These are phyloP conservation scores for Rhinophrynus dorsalis DNA, from an alignment of 2,797 vertebrate genomes.

Conservation along the genomic window DNA sequence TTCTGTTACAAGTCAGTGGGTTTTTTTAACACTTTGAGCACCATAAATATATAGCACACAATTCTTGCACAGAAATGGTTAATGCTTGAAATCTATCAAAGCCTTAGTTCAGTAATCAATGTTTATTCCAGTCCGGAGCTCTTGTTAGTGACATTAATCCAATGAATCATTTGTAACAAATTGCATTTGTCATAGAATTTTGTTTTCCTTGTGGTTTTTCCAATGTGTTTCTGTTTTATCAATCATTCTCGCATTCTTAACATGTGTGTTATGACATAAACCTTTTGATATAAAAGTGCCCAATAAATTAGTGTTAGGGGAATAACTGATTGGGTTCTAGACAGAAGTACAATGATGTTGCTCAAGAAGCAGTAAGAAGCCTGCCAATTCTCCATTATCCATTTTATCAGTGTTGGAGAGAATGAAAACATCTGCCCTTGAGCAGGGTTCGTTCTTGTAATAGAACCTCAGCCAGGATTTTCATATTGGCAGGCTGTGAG, in stretches of 20 bases:
- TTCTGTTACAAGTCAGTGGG: no score
- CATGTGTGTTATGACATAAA: constrained; percentile 25
- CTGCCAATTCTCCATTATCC: constrained; percentile 16
- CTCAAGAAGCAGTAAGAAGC: constrained; percentile 15
- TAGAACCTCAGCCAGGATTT: constrained; percentile 16
- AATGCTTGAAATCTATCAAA: no score
- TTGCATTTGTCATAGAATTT: constrained; percentile 10
- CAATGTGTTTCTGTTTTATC: constrained; percentile 12
- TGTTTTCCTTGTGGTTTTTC: constrained; percentile 22
- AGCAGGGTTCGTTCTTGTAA: background rate
- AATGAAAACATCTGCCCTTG: constrained; percentile 37
- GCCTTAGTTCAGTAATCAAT: background rate
- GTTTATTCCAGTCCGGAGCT: background rate
- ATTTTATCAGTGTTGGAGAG: constrained; percentile 13
- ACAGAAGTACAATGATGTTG: constrained; percentile 8
- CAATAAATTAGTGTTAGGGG: constrained; percentile 28
- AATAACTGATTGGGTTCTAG: constrained; percentile 7
- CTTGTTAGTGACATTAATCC: background rate
- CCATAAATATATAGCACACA: no score
- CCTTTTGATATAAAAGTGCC: constrained; percentile 29
- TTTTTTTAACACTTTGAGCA: no score
- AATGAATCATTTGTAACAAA: background rate
- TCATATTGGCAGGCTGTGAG: constrained; percentile 13
- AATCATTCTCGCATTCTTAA: constrained; percentile 32
- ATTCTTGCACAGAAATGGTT: no score